Evolutionary conservation across 2,113 vertebrate species (phyloP).

Genomic region (Aegotheles bennettii): DNA sequence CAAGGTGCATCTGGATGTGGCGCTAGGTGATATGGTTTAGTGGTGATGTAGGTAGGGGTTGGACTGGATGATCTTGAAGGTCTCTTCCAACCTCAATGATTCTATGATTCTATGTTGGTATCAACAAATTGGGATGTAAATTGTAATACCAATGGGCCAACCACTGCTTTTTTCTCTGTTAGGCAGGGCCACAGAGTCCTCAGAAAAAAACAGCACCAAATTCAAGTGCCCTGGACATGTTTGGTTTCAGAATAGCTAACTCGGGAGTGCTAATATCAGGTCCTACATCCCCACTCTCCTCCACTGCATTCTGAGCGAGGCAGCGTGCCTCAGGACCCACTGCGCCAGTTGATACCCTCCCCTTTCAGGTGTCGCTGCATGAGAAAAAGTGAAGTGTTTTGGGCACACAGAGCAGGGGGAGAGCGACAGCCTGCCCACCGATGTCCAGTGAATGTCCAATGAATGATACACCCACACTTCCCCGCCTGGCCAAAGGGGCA

Average conservation of each 20-base stretch:
- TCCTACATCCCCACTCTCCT: background rate
- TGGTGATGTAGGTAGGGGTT: too few relatives aligned
- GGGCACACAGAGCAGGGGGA: fast-evolving
- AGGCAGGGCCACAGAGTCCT: background rate
- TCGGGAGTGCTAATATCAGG: background rate
- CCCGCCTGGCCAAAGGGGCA: background rate
- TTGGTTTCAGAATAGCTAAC: background rate
- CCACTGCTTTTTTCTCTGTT: background rate
- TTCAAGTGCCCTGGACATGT: background rate
- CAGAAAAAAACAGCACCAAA: background rate
- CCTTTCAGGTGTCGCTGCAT: background rate
- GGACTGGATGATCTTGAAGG: too few relatives aligned
- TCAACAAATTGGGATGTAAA: background rate
- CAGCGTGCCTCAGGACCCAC: background rate
- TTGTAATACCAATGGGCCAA: background rate
- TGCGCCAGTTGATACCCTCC: fast-evolving
- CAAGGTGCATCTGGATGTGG: too few relatives aligned
- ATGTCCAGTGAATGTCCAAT: background rate
- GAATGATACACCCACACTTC: background rate
- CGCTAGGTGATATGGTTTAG: too few relatives aligned
- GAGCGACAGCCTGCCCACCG: fast-evolving
- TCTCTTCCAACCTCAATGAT: too few relatives aligned
- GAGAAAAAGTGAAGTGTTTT: background rate
- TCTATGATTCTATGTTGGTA: too few relatives aligned
- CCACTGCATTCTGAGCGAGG: background rate